Conservation (phyloP, 1,140 invertebrate species). For the Steinernema khuongi region DNA sequence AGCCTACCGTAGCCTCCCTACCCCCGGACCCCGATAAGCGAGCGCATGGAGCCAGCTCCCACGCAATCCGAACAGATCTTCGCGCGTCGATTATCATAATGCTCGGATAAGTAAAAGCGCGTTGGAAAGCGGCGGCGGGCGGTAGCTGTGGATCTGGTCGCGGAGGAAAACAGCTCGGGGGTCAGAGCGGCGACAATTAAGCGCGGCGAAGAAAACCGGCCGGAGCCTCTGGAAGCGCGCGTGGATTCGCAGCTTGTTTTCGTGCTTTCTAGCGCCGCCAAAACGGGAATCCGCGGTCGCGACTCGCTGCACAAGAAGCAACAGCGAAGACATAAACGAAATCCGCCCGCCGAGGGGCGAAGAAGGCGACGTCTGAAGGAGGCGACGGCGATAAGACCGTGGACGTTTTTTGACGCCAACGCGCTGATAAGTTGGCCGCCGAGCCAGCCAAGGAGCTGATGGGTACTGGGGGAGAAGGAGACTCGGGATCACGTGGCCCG, state of each 20-base stretch:
- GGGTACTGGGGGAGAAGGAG: no score
- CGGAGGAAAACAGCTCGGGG: constrained; percentile 9
- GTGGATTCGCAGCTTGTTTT: constrained; percentile 9
- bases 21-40: no score
- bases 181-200: constrained; percentile 12
- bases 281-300: constrained; percentile 7
- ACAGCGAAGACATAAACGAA: constrained; percentile 1
- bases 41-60: neutral
- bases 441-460: no score
- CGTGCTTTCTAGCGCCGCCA: neutral
- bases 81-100: constrained; percentile 3
- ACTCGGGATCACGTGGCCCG: no score
- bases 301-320: neutral
- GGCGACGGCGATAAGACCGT: neutral
- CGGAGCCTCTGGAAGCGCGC: constrained; percentile 2
- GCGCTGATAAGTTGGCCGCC: no score
- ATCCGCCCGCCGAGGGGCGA: neutral
- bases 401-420: constrained; percentile 11
- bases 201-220: constrained; percentile 9
- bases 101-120: constrained; percentile 14
- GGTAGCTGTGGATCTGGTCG: constrained; percentile 13
- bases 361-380: constrained; percentile 12
- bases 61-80: neutral
- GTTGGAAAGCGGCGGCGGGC: neutral
- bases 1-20: no score